Evolutionary conservation across 2,888 invertebrate genomes (phyloP), one percentile per base, ranked within the genome.

Genomic region (Adela reaumurella): DNA sequence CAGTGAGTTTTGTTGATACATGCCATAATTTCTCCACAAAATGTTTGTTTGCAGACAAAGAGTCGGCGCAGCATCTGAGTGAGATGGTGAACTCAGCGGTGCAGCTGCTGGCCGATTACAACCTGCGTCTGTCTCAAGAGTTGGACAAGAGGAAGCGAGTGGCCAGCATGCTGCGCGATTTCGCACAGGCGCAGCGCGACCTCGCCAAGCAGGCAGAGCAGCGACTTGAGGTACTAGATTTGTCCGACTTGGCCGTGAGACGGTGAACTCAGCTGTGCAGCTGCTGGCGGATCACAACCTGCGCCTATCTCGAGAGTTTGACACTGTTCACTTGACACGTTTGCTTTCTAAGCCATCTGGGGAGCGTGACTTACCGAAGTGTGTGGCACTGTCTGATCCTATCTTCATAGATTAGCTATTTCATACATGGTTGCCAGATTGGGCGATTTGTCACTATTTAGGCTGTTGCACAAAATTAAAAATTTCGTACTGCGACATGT

Each of bases 211-310:
- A 93, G 69, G 92, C 95, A 0, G 95, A 97, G 67, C 82, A 88
- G 54, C 88, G 91, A 56, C 81, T 95, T 61, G 92, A 94, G 84
- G 96, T 95, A 73, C n/a, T 10, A 42, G 18, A n/a, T 17, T 43
- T 42, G 16, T n/a, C n/a, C n/a, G n/a, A n/a, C n/a, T n/a, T n/a
- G n/a, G n/a, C n/a, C n/a, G 90, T 53, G 78, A 82, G 2, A 86
- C 93, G 63, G 96, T 97, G 8, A 92, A 92, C 59, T 93, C 94
- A 50, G 97, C 97, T 0, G 90, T 92, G 48, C 83, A 87, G 48
- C 70, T 97, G 49, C 74, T 97, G 45, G 89, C 90, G 17, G 92
- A 94, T 50, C 97, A 98, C 66, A 97, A 97, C 65, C 81, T 86
- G 52, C 82, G 97, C 57, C 81, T 97, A 14, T 83, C 89, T 10